A percentile compares a stretch with the other conserved stretches of the same genome.
Conservation (phyloP, 1,140 invertebrate genomes). For the Temnothorax nylanderi region DNA sequence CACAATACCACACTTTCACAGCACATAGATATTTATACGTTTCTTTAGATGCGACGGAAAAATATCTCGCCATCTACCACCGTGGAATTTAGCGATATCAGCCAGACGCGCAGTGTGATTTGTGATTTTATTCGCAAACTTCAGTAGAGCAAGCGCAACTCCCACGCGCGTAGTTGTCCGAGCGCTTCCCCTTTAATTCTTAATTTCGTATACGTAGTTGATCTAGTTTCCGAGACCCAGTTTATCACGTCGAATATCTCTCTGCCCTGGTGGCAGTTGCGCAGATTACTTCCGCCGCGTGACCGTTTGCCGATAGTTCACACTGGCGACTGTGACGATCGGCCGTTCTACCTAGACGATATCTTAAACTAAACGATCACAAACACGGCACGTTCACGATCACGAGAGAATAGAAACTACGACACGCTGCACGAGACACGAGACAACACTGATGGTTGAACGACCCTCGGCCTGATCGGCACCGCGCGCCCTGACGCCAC, state of each 20-base stretch:
- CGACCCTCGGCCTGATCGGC: conserved; percentile 78
- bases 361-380: conserved; percentile 78
- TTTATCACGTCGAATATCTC: conserved; percentile 48
- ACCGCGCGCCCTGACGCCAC: conserved; percentile 77
- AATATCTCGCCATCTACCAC: background rate
- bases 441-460: conserved; percentile 82
- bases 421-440: conserved; percentile 79
- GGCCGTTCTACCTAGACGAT: conserved; percentile 34
- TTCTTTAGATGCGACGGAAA: background rate
- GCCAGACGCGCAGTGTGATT: background rate
- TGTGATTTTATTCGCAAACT: conserved; percentile 6
- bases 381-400: conserved; percentile 79
- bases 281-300: conserved; percentile 40
- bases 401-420: conserved; percentile 76
- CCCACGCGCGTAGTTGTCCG: conserved; percentile 9
- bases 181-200: conserved; percentile 54
- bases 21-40: conserved; percentile 34
- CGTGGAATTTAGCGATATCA: background rate
- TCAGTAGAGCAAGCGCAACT: background rate
- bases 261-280: conserved; percentile 15
- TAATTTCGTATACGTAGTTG: conserved; percentile 49
- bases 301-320: background rate
- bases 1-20: conserved; percentile 70
- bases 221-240: conserved; percentile 51
- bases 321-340: conserved; percentile 9